These are phyloP conservation scores for Falco biarmicus DNA, from an alignment of 2,797 vertebrate species.

Conservation along the genomic window DNA sequence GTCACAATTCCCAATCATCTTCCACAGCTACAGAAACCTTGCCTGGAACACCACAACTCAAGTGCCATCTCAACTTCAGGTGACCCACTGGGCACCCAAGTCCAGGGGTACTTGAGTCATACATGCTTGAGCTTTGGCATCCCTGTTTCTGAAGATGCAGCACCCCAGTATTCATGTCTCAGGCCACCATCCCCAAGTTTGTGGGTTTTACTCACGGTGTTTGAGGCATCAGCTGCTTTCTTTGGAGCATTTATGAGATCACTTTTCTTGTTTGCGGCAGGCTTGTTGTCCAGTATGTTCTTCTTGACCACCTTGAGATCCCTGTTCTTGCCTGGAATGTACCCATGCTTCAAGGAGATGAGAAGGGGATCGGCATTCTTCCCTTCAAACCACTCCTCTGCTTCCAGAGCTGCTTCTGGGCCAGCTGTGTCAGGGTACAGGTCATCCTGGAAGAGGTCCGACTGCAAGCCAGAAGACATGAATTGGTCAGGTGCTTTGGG, in stretches of 20 bases:
- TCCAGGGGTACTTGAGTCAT: fast-evolving
- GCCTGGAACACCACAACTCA: not conserved
- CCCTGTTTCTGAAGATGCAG: not conserved
- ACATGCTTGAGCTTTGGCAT: fast-evolving
- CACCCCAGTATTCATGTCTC: not conserved
- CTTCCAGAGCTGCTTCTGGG: conserved; percentile 90
- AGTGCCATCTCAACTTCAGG: not conserved
- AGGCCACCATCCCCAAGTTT: not conserved
- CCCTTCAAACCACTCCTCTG: conserved; percentile 96
- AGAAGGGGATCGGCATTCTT: conserved; percentile 92
- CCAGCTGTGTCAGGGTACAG: conserved; percentile 95
- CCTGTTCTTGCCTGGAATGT: conserved; percentile 90
- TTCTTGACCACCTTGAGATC: conserved; percentile 96
- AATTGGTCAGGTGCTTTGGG: not conserved
- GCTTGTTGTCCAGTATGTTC: conserved; percentile 92
- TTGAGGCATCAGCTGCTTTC: conserved; percentile 82
- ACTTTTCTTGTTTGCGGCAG: conserved; percentile 81
- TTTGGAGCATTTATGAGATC: conserved; percentile 84
- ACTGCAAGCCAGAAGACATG: conserved; percentile 75
- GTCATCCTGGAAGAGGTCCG: conserved; percentile 98
- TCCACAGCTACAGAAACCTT: not conserved
- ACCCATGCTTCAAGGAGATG: conserved; percentile 94
- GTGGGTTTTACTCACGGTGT: conserved; percentile 79
- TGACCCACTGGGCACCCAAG: not conserved
- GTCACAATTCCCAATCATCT: not conserved